phyloP scores from a whole-genome alignment of 2,113 vertebrate genomes.

The Pollimyrus isidori region DNA sequence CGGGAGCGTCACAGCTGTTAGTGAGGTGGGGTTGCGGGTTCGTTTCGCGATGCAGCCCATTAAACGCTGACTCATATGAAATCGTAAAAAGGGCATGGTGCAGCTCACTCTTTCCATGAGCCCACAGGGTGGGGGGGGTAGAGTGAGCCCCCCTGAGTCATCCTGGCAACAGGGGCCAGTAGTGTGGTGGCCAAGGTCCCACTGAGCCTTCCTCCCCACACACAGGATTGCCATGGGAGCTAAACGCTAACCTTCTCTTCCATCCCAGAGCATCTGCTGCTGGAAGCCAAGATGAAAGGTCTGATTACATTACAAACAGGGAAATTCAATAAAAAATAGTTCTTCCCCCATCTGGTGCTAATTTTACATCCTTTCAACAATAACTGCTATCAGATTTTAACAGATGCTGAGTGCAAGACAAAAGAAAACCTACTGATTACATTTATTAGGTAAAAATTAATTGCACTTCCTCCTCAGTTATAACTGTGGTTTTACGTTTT shows the following conservation, averaged over 20 bases:
- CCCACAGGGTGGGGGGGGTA: slow-evolving; percentile 49
- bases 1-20: slow-evolving; percentile 26
- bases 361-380: neutral
- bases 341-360: neutral
- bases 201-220: neutral
- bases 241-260: neutral
- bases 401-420: neutral
- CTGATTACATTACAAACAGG: neutral
- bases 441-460: neutral
- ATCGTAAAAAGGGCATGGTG: slow-evolving; percentile 49
- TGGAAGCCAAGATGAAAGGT: neutral
- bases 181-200: slow-evolving; percentile 3
- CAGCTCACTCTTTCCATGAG: slow-evolving; percentile 67
- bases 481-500: neutral
- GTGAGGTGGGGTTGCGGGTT: neutral
- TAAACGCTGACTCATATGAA: slow-evolving; percentile 53
- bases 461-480: neutral
- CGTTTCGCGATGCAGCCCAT: slow-evolving; percentile 26
- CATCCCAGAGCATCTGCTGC: neutral
- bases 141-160: slow-evolving; percentile 52
- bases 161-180: slow-evolving; percentile 14
- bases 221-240: neutral
- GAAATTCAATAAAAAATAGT: neutral
- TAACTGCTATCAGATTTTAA: neutral
- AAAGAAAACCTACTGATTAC: neutral